A percentile compares a stretch with the other conserved stretches of the same genome.
These are phyloP conservation scores for Semnopithecus entellus DNA, from an alignment of 2,113 vertebrate species.

Conservation along the genomic window DNA sequence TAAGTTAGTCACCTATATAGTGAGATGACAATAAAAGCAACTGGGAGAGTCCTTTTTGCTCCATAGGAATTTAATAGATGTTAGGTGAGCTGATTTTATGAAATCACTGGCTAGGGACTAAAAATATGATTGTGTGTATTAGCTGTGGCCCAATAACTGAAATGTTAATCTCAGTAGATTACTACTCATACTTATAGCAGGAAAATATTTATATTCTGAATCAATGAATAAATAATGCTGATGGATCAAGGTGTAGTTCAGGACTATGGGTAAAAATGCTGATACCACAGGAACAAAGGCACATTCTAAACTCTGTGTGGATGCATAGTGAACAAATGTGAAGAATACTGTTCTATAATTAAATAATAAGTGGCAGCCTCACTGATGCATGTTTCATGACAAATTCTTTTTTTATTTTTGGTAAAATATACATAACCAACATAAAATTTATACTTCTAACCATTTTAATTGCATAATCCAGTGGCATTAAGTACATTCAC, in stretches of 20 bases:
- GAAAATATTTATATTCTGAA: constrained; percentile 43
- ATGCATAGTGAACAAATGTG: not conserved
- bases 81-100: not conserved
- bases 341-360: not conserved
- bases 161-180: constrained; percentile 33
- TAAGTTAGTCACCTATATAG: not conserved
- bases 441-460: not conserved
- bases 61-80: not conserved
- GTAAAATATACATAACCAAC: not conserved
- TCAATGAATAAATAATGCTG: constrained; percentile 36
- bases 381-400: not conserved
- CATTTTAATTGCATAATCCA: not conserved
- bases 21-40: not conserved
- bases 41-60: not conserved
- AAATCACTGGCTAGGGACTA: not conserved
- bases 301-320: not conserved
- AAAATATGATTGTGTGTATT: not conserved
- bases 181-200: not conserved
- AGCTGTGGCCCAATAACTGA: not conserved
- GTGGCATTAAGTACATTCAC: not conserved
- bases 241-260: not conserved
- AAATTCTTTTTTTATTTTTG: not conserved
- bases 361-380: not conserved
- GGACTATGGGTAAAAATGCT: not conserved
- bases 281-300: not conserved